Evolutionary conservation across 2,888 invertebrate genomes (phyloP).

Genomic region (Latrodectus hesperus): DNA sequence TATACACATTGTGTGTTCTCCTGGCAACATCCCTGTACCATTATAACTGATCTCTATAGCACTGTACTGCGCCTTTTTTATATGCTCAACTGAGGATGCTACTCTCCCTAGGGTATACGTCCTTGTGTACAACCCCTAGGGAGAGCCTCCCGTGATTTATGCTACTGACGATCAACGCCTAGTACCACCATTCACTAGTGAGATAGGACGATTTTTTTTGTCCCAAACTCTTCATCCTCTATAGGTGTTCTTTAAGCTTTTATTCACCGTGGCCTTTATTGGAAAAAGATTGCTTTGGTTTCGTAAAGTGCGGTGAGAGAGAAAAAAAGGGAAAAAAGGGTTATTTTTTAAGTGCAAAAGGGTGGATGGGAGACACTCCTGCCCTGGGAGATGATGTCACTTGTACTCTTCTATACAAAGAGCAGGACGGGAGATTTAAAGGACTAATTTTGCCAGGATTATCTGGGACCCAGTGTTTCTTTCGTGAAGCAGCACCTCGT

Average conservation of each 20-base stretch:
- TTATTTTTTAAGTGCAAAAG: background rate
- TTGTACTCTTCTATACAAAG: background rate
- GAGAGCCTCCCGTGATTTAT: slow-evolving; percentile 38
- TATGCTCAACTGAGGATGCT: background rate
- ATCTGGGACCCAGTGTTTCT: background rate
- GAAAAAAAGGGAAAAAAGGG: background rate
- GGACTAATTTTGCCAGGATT: background rate
- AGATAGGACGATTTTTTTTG: slow-evolving; percentile 10
- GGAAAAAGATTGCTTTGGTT: slow-evolving; percentile 29
- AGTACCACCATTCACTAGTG: slow-evolving; percentile 34
- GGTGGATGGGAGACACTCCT: background rate
- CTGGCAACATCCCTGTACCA: slow-evolving; percentile 5
- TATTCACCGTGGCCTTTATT: slow-evolving; percentile 28
- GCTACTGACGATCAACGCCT: slow-evolving; percentile 45
- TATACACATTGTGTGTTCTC: slow-evolving; percentile 22
- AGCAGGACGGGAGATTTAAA: background rate
- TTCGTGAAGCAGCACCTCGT: background rate
- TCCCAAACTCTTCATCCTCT: background rate
- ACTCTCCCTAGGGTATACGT: background rate
- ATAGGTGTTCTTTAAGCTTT: slow-evolving; percentile 27
- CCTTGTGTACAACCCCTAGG: slow-evolving; percentile 7
- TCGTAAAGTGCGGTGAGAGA: background rate
- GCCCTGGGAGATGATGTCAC: background rate
- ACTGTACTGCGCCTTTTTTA: background rate
- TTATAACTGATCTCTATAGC: background rate